These are phyloP conservation scores for Rhyacophila brunnea DNA, from an alignment of 1,140 invertebrate genomes.

Conservation along the genomic window DNA sequence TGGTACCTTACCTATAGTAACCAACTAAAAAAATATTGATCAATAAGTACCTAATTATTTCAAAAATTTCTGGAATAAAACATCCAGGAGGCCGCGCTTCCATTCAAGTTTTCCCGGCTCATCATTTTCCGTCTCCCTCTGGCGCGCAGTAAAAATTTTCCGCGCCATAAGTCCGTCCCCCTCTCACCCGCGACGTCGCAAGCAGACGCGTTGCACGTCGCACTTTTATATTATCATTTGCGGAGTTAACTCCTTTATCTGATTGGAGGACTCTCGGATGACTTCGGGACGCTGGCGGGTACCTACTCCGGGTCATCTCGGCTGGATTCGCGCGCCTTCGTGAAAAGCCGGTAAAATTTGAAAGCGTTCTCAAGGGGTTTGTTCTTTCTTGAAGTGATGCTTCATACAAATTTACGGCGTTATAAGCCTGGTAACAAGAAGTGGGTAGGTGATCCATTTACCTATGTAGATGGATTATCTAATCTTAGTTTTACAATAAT, in stretches of 20 bases:
- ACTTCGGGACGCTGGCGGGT: too few species aligned
- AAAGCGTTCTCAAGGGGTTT: neutral
- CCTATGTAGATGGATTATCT: too few species aligned
- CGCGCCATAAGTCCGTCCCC: neutral
- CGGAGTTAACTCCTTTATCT: conserved; percentile 19
- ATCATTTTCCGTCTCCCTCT: conserved; percentile 4
- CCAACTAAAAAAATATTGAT: too few species aligned
- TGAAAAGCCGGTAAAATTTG: neutral
- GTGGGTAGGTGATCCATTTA: too few species aligned
- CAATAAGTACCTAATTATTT: too few species aligned
- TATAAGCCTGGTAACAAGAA: too few species aligned
- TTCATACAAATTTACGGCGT: too few species aligned
- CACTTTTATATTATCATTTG: conserved; percentile 25
- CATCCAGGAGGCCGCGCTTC: neutral
- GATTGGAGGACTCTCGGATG: conserved; percentile 6
- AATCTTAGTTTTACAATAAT: too few species aligned
- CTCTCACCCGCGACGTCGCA: conserved; percentile 2
- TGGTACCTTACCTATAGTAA: too few species aligned
- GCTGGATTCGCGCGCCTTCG: conserved; percentile 1
- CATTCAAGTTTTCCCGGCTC: conserved; percentile 1
- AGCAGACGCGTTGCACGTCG: neutral
- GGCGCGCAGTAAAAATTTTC: neutral
- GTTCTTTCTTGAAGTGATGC: too few species aligned
- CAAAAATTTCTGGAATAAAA: too few species aligned
- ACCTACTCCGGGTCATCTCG: conserved; percentile 3